Evolutionary conservation across 2,113 vertebrate species (phyloP).

Genomic region (Stigmatopora argus): DNA sequence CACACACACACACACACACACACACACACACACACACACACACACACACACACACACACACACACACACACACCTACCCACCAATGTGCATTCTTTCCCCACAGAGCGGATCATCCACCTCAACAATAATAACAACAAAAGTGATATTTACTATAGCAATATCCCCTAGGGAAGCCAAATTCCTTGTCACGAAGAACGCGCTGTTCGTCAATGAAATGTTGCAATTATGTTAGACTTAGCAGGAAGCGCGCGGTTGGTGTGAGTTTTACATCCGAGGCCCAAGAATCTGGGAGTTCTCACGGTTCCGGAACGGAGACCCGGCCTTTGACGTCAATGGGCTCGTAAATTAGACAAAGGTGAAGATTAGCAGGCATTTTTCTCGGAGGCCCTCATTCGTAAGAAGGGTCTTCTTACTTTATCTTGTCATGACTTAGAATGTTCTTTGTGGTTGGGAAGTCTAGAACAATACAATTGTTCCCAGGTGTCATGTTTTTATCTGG

Average conservation of each 20-base stretch:
- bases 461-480: conserved; percentile 24
- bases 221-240: conserved; percentile 28
- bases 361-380: conserved; percentile 45
- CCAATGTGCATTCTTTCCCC: conserved; percentile 31
- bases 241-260: conserved; percentile 45
- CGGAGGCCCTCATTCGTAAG: conserved; percentile 47
- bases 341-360: conserved; percentile 37
- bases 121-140: conserved; percentile 35
- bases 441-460: conserved; percentile 9
- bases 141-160: conserved; percentile 56
- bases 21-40: conserved; percentile 12
- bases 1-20: background rate
- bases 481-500: conserved; percentile 12
- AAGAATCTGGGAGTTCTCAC: conserved; percentile 19
- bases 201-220: conserved; percentile 29
- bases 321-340: conserved; percentile 52
- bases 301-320: conserved; percentile 42
- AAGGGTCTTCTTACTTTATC: conserved; percentile 36
- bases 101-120: conserved; percentile 42
- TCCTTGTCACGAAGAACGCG: conserved; percentile 47
- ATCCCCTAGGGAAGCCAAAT: conserved; percentile 23
- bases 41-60: conserved; percentile 15
- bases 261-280: conserved; percentile 33
- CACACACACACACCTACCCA: conserved; percentile 3
- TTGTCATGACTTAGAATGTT: conserved; percentile 34